Evolutionary conservation across 2,797 vertebrate genomes (phyloP).

Genomic region (Sarcoramphus papa): DNA sequence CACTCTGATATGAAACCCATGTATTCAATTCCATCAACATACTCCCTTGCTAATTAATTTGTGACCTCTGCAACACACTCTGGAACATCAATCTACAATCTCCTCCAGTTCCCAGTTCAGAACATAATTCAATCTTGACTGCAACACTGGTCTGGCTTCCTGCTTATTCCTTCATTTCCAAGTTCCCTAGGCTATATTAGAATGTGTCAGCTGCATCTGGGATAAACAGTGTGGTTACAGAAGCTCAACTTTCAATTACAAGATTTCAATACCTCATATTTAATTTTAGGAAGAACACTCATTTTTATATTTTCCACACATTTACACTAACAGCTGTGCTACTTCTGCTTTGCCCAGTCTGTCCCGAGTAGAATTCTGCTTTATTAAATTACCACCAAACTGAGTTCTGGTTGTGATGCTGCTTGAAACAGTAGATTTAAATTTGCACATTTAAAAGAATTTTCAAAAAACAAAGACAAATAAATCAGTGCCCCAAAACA

Average conservation of each 20-base stretch:
- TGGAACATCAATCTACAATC: background rate
- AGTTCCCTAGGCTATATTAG: background rate
- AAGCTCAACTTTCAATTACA: background rate
- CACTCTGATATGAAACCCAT: background rate
- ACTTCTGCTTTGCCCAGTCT: background rate
- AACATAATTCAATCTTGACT: background rate
- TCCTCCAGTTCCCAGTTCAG: background rate
- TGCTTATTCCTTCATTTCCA: background rate
- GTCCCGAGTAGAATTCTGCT: background rate
- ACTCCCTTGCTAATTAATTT: slow-evolving; percentile 7
- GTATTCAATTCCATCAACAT: background rate
- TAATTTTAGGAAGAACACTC: background rate
- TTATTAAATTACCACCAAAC: background rate
- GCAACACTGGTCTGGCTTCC: background rate
- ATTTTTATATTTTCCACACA: background rate
- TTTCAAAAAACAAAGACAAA: background rate
- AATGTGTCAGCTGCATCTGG: background rate
- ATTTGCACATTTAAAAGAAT: background rate
- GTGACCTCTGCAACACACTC: background rate
- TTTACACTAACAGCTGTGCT: background rate
- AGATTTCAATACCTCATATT: background rate
- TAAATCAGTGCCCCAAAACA: background rate
- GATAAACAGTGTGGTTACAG: background rate
- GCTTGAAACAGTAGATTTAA: background rate
- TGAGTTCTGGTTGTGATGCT: background rate